Base-by-base conservation (phyloP, 1,140 invertebrate species). In the Venustaconcha ellipsiformis region DNA sequence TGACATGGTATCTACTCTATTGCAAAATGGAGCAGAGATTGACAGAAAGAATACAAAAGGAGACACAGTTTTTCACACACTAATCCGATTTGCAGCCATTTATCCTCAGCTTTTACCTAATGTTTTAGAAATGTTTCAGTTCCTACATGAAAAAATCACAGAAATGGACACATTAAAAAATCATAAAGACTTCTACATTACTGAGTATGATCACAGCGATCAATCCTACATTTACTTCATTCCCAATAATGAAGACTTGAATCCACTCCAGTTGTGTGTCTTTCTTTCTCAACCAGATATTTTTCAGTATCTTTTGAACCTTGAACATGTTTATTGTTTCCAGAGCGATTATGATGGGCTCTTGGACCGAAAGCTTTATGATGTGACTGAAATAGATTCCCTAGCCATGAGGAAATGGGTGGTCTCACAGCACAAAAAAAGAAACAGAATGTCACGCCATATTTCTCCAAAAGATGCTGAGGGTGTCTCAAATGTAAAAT, bases 361-460 rank as follows among this genome's bases (percentile, higher is more conserved):
- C 18, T 83, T 84, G 74, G 81, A 84, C 69, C 66, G 72, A 23
- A 78, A 83, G 17, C 72, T 72, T 5, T 81, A 78, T 62, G 83
- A 84, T 67, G 79, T 84, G 37, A 83, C 81, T 55, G 83, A 84
- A 63, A 81, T 84, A 17, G 83, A 84, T 70, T 75, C 79, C 8
- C 62, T 79, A 37, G 73, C 72, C 14, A 74, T 64, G 6, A 59
- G 69, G 59, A 72, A 73, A 26, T 73, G 72, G 71, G 65, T 62
- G 1, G 48, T 26, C 56, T 62, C 67, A 20, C 65, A 76, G 55
- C 68, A 65, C 48, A 37, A 59, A 17, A 37, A 30, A 1, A 18
- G n/a, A 2, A 64, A 67, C 23, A 20, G 66, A 18, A 68, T 64
- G 57, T 56, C 18, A 18, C 26, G 58, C 0, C 69, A 79, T 37